Evolutionary conservation across 2,888 invertebrate species (phyloP).

Genomic region (Caenorhabditis japonica): DNA sequence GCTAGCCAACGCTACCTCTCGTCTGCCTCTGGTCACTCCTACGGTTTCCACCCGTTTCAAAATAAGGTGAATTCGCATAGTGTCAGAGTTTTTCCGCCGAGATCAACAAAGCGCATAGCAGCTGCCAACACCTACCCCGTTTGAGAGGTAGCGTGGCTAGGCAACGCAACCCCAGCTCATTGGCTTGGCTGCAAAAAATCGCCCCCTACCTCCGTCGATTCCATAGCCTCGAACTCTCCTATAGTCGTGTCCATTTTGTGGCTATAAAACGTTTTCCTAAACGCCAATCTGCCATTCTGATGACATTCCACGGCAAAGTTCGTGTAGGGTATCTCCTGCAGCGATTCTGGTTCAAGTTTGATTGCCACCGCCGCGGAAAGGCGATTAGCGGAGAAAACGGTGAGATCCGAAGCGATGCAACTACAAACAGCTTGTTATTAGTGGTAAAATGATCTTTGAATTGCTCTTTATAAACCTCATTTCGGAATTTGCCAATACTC

Average conservation of each 20-base stretch:
- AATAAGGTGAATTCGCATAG: too few species aligned
- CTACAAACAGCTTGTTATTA: constrained; percentile 46
- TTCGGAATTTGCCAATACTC: constrained; percentile 17
- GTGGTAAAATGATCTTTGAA: too few species aligned
- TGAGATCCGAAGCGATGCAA: constrained; percentile 40
- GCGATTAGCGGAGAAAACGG: constrained; percentile 22
- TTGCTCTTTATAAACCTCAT: background rate
- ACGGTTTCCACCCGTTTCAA: too few species aligned
- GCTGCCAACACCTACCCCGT: too few species aligned
- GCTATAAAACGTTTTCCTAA: constrained; percentile 32
- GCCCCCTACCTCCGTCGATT: constrained; percentile 35
- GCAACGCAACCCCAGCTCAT: too few species aligned
- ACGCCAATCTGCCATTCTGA: constrained; percentile 17
- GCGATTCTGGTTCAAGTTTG: constrained; percentile 33
- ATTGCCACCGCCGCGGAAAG: constrained; percentile 25
- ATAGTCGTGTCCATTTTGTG: constrained; percentile 18
- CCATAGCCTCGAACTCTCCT: constrained; percentile 15
- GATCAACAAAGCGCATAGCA: too few species aligned
- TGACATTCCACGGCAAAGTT: constrained; percentile 37
- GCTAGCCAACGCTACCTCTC: too few species aligned
- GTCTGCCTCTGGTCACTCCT: too few species aligned
- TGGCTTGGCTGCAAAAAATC: too few species aligned
- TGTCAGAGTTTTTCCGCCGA: too few species aligned
- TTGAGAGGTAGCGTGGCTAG: too few species aligned
- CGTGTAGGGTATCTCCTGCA: constrained; percentile 36